Conservation (phyloP, 2,888 invertebrate genomes). For the Parapristionchus giblindavisi region DNA sequence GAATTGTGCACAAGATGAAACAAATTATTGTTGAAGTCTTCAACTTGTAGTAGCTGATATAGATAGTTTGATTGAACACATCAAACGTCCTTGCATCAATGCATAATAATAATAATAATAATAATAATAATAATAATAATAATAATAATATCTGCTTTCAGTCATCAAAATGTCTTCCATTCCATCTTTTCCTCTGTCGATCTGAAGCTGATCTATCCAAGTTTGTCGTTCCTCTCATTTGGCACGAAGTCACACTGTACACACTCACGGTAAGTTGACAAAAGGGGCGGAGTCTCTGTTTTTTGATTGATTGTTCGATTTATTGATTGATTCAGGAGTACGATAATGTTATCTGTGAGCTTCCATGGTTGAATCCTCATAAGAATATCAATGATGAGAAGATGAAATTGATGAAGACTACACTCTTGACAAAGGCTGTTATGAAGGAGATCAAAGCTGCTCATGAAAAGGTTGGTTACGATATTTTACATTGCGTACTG, state of each 20-base stretch:
- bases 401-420: constrained; percentile 8
- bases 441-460: constrained; percentile 24
- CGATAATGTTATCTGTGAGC: neutral
- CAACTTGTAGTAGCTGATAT: too few species aligned
- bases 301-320: neutral
- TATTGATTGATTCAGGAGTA: neutral
- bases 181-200: constrained; percentile 17
- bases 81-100: too few species aligned
- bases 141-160: neutral
- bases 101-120: too few species aligned
- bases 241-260: constrained; percentile 11
- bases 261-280: constrained; percentile 4
- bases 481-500: too few species aligned
- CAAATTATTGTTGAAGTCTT: too few species aligned
- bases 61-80: too few species aligned
- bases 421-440: constrained; percentile 25
- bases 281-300: neutral
- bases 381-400: neutral
- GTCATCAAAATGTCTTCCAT: constrained; percentile 21
- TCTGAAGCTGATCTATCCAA: neutral
- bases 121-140: too few species aligned
- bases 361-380: neutral
- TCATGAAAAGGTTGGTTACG: constrained; percentile 23
- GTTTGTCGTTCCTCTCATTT: constrained; percentile 17
- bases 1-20: too few species aligned